phyloP scores from a whole-genome alignment of 2,888 invertebrate genomes.

The Stictocephala bisonia region DNA sequence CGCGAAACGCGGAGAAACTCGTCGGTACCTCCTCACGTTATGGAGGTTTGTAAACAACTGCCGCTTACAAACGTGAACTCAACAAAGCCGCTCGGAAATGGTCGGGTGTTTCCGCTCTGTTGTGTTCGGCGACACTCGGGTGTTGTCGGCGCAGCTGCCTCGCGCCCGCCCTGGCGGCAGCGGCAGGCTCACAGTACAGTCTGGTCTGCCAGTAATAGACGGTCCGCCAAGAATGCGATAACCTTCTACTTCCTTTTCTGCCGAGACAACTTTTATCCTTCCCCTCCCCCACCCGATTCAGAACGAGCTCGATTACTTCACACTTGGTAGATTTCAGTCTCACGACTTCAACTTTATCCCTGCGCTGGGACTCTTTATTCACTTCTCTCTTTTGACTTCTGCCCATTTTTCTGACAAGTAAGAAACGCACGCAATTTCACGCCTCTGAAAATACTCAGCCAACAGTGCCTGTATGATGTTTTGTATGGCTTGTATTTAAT shows the following conservation, averaged over 20 bases:
- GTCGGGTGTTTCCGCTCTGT: constrained; percentile 28
- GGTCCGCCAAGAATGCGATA: not conserved
- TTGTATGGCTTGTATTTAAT: no score
- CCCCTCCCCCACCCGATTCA: not conserved
- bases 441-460: no score
- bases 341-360: not conserved
- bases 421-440: no score
- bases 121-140: constrained; percentile 44
- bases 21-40: not conserved
- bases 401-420: no score
- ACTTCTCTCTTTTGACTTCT: no score
- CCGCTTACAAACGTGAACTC: constrained; percentile 30
- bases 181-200: not conserved
- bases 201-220: not conserved
- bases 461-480: no score
- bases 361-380: no score
- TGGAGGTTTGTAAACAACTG: constrained; percentile 35
- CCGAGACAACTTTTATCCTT: constrained; percentile 5
- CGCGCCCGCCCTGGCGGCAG: not conserved
- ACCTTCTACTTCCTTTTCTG: not conserved
- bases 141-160: constrained; percentile 28
- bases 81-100: constrained; percentile 3
- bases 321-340: constrained; percentile 14
- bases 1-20: constrained; percentile 2
- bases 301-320: not conserved